These are phyloP conservation scores for Chaetodon auriga DNA, from an alignment of 2,113 vertebrate species.

Conservation along the genomic window DNA sequence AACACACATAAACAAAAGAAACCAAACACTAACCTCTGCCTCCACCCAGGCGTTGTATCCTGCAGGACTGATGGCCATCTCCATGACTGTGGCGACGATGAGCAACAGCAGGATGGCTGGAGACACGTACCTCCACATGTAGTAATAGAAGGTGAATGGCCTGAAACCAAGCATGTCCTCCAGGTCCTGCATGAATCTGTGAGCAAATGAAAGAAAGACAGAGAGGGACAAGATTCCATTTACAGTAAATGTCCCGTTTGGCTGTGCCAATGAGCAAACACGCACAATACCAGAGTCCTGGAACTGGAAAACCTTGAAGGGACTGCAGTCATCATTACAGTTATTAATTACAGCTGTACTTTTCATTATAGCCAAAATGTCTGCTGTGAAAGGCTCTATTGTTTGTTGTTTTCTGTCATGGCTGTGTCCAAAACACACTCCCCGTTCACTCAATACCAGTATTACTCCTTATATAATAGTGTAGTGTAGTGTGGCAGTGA, in stretches of 20 bases:
- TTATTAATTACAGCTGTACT: neutral
- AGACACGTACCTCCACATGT: slow-evolving; percentile 97
- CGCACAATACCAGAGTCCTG: neutral
- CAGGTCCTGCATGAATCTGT: slow-evolving; percentile 98
- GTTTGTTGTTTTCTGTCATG: too few species aligned
- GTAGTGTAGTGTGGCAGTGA: too few species aligned
- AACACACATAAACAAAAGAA: neutral
- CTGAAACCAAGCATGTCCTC: slow-evolving; percentile 98
- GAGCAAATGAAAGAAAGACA: neutral
- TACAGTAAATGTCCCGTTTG: neutral
- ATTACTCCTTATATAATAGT: too few species aligned
- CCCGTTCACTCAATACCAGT: too few species aligned
- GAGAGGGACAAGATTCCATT: too few species aligned
- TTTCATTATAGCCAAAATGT: neutral
- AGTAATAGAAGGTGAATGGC: slow-evolving; percentile 94
- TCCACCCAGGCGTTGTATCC: slow-evolving; percentile 97
- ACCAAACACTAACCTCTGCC: slow-evolving; percentile 88
- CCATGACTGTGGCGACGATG: slow-evolving; percentile 90
- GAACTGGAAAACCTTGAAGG: neutral
- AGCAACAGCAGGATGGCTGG: slow-evolving; percentile 92
- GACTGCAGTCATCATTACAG: too few species aligned
- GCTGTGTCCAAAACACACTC: too few species aligned
- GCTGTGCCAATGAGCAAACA: neutral
- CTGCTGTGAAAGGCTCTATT: neutral
- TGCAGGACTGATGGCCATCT: slow-evolving; percentile 92